Percentiles rank a stretch among this genome's conserved stretches.
Conservation (phyloP, 1,140 invertebrate genomes). For the Aphis gossypii region DNA sequence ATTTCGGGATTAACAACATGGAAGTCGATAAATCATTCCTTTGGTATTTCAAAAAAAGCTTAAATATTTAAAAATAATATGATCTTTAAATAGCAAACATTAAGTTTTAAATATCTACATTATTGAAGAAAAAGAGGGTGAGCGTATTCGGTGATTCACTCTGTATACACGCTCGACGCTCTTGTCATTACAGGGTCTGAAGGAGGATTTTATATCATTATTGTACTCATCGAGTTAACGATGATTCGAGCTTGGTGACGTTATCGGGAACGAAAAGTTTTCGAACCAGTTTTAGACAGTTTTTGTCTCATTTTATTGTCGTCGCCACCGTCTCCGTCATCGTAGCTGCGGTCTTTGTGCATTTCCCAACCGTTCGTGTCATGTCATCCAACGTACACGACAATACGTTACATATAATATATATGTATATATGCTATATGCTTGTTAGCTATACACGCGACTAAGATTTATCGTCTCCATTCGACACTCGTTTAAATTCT, state of each 20-base stretch:
- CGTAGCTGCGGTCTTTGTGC: no score
- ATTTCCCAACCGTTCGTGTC: neutral
- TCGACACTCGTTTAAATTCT: neutral
- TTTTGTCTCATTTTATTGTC: neutral
- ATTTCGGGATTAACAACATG: no score
- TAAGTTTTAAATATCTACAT: neutral
- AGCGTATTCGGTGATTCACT: neutral
- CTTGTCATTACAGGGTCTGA: neutral
- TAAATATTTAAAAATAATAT: neutral
- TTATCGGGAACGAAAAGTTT: neutral
- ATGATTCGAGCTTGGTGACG: neutral
- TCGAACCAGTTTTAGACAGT: slow-evolving; percentile 2
- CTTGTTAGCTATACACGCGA: neutral
- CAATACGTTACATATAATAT: neutral
- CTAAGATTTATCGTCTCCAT: neutral
- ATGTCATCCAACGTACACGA: neutral
- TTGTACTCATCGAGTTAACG: neutral
- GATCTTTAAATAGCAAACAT: neutral
- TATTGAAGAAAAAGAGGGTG: neutral
- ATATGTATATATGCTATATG: neutral
- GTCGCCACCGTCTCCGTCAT: neutral
- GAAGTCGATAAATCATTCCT: no score
- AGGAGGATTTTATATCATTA: neutral
- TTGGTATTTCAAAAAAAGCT: no score
- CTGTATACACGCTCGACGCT: neutral